These are phyloP conservation scores for Manduca sexta DNA, from an alignment of 1,140 invertebrate species.

Conservation along the genomic window DNA sequence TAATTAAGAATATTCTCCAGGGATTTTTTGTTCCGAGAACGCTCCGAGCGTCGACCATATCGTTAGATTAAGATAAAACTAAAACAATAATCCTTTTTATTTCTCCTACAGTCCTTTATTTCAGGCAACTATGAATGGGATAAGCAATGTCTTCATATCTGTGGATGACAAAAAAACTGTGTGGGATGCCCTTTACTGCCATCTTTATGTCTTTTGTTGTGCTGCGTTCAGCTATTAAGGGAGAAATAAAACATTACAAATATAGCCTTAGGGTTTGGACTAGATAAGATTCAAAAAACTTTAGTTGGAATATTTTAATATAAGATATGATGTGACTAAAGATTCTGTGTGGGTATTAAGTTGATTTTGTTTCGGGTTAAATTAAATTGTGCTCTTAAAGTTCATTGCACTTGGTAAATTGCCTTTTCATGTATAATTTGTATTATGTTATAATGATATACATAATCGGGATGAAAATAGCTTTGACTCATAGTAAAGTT, in stretches of 20 bases:
- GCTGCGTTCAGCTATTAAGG: constrained; percentile 30
- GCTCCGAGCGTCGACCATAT: constrained; percentile 48
- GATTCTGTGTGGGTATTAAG: too few relatives aligned
- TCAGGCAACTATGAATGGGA: constrained; percentile 48
- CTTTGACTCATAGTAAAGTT: too few relatives aligned
- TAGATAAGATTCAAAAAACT: too few relatives aligned
- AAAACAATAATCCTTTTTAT: constrained; percentile 72
- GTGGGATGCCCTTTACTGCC: constrained; percentile 41
- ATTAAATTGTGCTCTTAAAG: too few relatives aligned
- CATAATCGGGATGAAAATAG: too few relatives aligned
- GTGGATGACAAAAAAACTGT: constrained; percentile 29
- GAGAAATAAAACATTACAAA: constrained; percentile 15
- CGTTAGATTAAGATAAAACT: constrained; percentile 68
- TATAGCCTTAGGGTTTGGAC: constrained; percentile 1
- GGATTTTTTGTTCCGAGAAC: constrained; percentile 20
- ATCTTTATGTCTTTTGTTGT: constrained; percentile 40
- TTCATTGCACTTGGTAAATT: too few relatives aligned
- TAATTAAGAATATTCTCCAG: too few relatives aligned
- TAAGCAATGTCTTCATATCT: constrained; percentile 40
- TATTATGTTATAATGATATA: too few relatives aligned
- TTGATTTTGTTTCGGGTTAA: too few relatives aligned
- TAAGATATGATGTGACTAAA: too few relatives aligned
- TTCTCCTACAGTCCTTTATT: constrained; percentile 52
- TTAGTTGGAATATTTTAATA: too few relatives aligned
- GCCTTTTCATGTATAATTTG: too few relatives aligned